Percentiles rank a stretch among this genome's conserved stretches.
These are phyloP conservation scores for Phragmatobia fuliginosa DNA, from an alignment of 2,888 invertebrate genomes.

Conservation along the genomic window DNA sequence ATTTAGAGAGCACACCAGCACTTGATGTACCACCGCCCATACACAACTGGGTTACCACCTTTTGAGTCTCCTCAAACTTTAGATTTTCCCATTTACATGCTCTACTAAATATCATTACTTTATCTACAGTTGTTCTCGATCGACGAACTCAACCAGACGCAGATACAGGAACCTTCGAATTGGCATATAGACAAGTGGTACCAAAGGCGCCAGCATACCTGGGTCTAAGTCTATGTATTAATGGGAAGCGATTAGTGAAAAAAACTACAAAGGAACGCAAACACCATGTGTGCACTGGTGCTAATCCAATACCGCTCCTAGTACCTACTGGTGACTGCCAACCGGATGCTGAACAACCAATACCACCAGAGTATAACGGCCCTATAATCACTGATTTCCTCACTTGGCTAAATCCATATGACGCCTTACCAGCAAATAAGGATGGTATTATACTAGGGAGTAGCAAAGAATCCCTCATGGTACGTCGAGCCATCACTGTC, in stretches of 20 bases:
- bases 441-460: conserved; percentile 71
- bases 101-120: conserved; percentile 9
- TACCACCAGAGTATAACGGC: conserved; percentile 86
- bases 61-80: background rate
- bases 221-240: conserved; percentile 90
- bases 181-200: conserved; percentile 91
- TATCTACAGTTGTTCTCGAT: conserved; percentile 93
- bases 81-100: background rate
- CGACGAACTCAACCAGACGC: conserved; percentile 90
- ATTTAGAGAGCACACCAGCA: background rate
- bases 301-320: conserved; percentile 61
- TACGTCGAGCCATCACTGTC: conserved; percentile 82
- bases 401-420: conserved; percentile 88
- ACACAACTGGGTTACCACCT: background rate
- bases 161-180: conserved; percentile 93
- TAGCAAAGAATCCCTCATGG: conserved; percentile 75
- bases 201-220: conserved; percentile 94
- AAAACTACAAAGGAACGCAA: conserved; percentile 73
- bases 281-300: conserved; percentile 69
- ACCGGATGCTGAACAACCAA: conserved; percentile 64
- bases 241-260: conserved; percentile 88
- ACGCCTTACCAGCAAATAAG: conserved; percentile 72
- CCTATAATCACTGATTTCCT: conserved; percentile 90
- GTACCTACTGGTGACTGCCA: conserved; percentile 66
- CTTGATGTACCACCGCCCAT: background rate